Evolutionary conservation across 2,888 invertebrate species (phyloP), one percentile per base, ranked within the genome.

Genomic region (Operophtera brumata): DNA sequence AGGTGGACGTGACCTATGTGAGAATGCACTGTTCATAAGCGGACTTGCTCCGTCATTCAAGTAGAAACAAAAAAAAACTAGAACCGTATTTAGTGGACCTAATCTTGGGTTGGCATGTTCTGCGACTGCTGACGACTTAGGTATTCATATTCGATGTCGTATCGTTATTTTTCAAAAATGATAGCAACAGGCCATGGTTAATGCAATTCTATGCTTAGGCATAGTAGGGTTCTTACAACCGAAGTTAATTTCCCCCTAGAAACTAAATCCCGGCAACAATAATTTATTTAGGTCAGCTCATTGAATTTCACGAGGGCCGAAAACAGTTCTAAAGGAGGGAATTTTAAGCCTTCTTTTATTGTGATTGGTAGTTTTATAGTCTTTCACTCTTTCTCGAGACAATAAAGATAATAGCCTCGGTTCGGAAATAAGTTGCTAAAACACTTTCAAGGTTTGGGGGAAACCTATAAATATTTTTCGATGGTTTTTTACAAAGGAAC

Each of bases 321-420:
- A 54, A 57, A 58, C 57, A 54, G 47, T 43, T 49, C 49, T 57
- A 50, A 53, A 51, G 36, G 52, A 52, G 46, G 37, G 40, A 54
- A 51, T 55, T 59, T 59, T 57, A 57, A 64, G 59, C 39, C 44
- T 47, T 40, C 13, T 61, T 61, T 64, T 61, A 63, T 52, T 47
- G 60, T 56, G 58, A 62, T 62, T 57, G 58, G 54, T 56, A 54
- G 55, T 59, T 59, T 59, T 60, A 60, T 58, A 32, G 58, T 25
- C 36, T 50, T 58, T 58, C 47, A 52, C 54, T 55, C 53, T 47
- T 54, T 60, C 50, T 47, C 54, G 30, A 50, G 54, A 51, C 50
- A 58, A 57, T 60, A 60, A 60, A 48, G 54, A 57, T 60, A 57
- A 57, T 57, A 53, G 57, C 9, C 10, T 36, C 39, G 44, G 43